A percentile compares a stretch with the other conserved stretches of the same genome.
phyloP scores from a whole-genome alignment of 2,888 invertebrate species.

The Drosophila neutralis region DNA sequence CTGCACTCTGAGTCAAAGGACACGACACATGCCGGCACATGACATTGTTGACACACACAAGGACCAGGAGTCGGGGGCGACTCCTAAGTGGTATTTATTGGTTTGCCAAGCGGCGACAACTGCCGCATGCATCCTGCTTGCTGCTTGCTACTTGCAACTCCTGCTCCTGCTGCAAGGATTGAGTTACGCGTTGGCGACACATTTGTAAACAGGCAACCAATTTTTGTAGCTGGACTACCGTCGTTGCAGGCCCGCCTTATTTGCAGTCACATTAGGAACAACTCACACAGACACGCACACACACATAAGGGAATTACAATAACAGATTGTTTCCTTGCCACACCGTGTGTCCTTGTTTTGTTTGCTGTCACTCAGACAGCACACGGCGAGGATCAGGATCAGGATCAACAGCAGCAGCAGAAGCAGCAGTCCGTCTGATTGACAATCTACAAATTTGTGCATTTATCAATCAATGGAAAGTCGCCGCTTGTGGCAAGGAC shows the following conservation, averaged over 20 bases:
- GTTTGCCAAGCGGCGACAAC: constrained; percentile 77
- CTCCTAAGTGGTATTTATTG: constrained; percentile 77
- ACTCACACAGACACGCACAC: constrained; percentile 4
- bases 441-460: constrained; percentile 76
- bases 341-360: constrained; percentile 55
- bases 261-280: constrained; percentile 67
- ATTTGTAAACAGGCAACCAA: constrained; percentile 76
- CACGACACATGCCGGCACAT: constrained; percentile 56
- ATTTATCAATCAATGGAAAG: constrained; percentile 71
- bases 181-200: constrained; percentile 77
- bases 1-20: constrained; percentile 56
- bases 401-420: constrained; percentile 1
- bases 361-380: constrained; percentile 55
- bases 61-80: constrained; percentile 12
- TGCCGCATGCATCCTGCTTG: constrained; percentile 70
- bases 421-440: constrained; percentile 43
- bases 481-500: constrained; percentile 44
- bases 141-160: constrained; percentile 27
- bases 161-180: constrained; percentile 58
- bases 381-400: constrained; percentile 42
- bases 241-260: constrained; percentile 63
- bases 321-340: constrained; percentile 48
- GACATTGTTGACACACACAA: constrained; percentile 55
- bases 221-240: constrained; percentile 67
- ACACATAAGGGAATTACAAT: constrained; percentile 34